Conservation (phyloP, 2,888 invertebrate species). For the Sesia apiformis region DNA sequence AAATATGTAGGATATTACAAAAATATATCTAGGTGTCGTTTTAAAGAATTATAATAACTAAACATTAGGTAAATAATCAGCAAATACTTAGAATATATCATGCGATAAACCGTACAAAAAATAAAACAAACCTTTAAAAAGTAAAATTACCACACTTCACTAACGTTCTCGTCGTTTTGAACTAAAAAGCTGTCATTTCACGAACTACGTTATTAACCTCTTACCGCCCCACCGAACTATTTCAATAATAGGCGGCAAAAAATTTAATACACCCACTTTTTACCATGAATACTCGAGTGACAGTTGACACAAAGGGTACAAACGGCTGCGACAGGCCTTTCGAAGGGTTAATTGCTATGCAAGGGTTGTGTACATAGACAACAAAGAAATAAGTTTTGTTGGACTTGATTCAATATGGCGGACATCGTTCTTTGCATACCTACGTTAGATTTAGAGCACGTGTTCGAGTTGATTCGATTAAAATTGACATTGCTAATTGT, state of each 20-base stretch:
- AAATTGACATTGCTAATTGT: no score
- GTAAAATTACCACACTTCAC: no score
- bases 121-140: no score
- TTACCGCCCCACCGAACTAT: constrained; percentile 32
- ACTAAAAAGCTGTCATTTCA: constrained; percentile 45
- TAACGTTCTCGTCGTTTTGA: neutral
- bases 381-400: neutral
- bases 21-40: no score
- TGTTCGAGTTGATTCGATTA: no score
- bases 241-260: constrained; percentile 1
- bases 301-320: constrained; percentile 6
- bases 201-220: constrained; percentile 53
- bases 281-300: neutral
- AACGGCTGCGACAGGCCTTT: neutral
- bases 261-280: constrained; percentile 5
- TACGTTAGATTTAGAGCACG: no score
- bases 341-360: neutral
- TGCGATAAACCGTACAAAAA: no score
- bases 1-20: no score
- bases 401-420: neutral
- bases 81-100: no score
- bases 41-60: no score
- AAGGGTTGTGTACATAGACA: neutral
- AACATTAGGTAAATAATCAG: no score
- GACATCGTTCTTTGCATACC: neutral